Evolutionary conservation across 2,113 vertebrate species (phyloP), one percentile per base, ranked within the genome.

Genomic region (Xyrauchen texanus): DNA sequence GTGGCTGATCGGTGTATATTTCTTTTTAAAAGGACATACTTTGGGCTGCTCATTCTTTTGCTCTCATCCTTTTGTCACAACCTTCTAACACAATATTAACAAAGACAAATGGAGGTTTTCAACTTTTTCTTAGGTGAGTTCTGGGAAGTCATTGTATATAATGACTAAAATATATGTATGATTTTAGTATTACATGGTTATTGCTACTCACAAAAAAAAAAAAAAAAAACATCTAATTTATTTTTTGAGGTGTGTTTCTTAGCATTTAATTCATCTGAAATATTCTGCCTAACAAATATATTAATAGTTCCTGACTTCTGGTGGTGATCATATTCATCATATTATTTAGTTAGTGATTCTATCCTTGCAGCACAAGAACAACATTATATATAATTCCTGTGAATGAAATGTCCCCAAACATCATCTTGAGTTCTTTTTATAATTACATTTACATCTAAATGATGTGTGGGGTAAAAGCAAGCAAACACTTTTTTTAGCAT

Each of bases 401-500:
- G 71, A 74, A 74, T 21, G 10, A 21, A 74, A 49, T 6, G 71
- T 10, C 60, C 60, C 71, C 60, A 62, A 15, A 34, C 4, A 62
- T 61, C 13, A 5, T n/a, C 16, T 4, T 73, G 16, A 61, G 45
- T 47, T 58, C 13, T 11, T 44, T 71, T 16, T 34, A 62, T 74
- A 12, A 62, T 61, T 61, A 61, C 47, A 21, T 21, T 15, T 61
- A 60, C 16, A 51, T 74, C n/a, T 62, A 9, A 61, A 47, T 49
- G 71, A 0, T 58, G 70, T 55, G 46, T 72, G 44, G 45, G 6
- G 34, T 13, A 61, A 73, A 73, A 16, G 45, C 70, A 61, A 58
- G 70, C 15, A n/a, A 61, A 46, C 16, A 42, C 53, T 11, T 71
- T 58, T 58, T 73, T 46, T 44, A 61, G 55, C 47, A 21, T 58